Base-by-base conservation (phyloP, 2,797 vertebrate species). In the Takifugu rubripes region DNA sequence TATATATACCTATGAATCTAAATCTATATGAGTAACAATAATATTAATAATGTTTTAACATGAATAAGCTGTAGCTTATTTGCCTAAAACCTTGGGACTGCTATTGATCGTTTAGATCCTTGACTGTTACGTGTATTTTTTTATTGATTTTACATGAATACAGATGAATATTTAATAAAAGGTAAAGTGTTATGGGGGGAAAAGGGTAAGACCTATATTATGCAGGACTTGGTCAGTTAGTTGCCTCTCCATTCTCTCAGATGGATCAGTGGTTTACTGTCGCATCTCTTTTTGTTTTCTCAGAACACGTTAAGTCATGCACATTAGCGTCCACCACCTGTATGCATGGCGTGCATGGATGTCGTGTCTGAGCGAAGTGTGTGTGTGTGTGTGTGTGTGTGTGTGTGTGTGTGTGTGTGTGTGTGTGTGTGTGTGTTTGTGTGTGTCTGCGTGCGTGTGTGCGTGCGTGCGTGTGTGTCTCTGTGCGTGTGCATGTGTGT, bases 61-160 rank as follows among this genome's bases (percentile, higher is more conserved):
- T 92, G 81, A 93, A 92, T 93, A 93, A 93, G 92, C 92, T 92
- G 88, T 91, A 89, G 92, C 91, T 92, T 92, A 92, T 93, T 92
- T 92, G 91, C 91, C 91, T 93, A 92, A 91, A 89, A 90, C 87
- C 89, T 92, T 92, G 91, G 90, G 90, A 92, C 92, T 92, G 92
- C 90, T 92, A 92, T 89, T 87, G 88, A 93, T 91, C 88, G 84
- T 89, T 90, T 90, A 87, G 91, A 93, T 93, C 88, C 89, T 92
- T 91, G 91, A 93, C 91, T 93, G 92, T 92, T 93, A 92, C 83
- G 91, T 93, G 91, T 92, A 89, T 89, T 91, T 91, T 91, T 92
- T 90, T 88, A 91, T 90, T 89, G 84, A 90, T 92, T 93, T 92
- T 91, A 90, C 92, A 93, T 92, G 72, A 92, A 89, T 86, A 90